Base-by-base conservation (phyloP, 2,888 invertebrate species). In the Ischnura elegans region DNA sequence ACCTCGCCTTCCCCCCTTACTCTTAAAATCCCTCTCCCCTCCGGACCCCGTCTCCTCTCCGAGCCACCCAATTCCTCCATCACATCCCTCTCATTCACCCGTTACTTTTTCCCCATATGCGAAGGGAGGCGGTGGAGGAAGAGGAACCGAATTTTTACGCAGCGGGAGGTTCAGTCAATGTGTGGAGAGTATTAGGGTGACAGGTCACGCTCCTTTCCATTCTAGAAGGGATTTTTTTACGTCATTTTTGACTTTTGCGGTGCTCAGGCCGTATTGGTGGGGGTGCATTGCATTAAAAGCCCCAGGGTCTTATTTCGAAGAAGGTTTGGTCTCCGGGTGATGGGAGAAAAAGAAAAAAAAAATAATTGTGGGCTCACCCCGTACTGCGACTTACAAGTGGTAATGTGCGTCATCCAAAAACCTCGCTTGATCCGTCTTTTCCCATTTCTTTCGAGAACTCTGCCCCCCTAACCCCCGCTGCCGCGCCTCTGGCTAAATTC, bases 401-500 rank as follows among this genome's bases (percentile, higher is more conserved):
- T 90, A 66, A 90, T 90, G 90, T 90, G 90, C 90, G 61, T 90
- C 90, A 43, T 43, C 90, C 47, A 90, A 55, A n/a, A 90, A 36
- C 66, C 90, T 61, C 90, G n/a, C 90, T 90, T 90, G 61, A 90
- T 90, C 90, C 86, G 46, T 86, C 86, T 86, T 46, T n/a, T n/a
- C 86, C 45, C 43, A 61, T 45, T 19, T 25, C 21, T 8, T 25
- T 43, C 61, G 29, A 3, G 0, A 29, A 19, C 51, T 61, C 21
- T 61, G 25, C 61, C 21, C 25, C 13, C 21, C 36, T 36, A 76
- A 16, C 25, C 61, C 61, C 25, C 61, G 25, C 61, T 36, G 76
- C 36, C 36, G 29, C 76, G 29, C 76, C 36, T 36, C 76, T 36
- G 36, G 90, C 61, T 90, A 61, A 90, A 90, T 90, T 90, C 45